These are phyloP conservation scores for Eucera pruinosa DNA, from an alignment of 2,888 invertebrate genomes.

Conservation along the genomic window DNA sequence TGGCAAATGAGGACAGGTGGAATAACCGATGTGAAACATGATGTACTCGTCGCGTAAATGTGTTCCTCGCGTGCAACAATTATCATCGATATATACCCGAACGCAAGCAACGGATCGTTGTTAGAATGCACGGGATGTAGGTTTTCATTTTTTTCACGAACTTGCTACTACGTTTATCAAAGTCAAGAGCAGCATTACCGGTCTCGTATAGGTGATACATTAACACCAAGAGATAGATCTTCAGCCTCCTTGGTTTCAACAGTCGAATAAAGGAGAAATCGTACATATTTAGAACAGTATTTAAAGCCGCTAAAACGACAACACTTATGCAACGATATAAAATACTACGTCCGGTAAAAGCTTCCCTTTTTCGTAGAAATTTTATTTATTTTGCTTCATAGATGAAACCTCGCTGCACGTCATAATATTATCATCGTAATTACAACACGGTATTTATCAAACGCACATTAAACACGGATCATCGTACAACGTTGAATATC, in stretches of 20 bases:
- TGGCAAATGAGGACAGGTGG: conserved; percentile 68
- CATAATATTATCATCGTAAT: too few relatives aligned
- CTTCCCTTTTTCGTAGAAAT: too few relatives aligned
- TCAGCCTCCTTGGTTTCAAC: too few relatives aligned
- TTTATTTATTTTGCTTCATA: too few relatives aligned
- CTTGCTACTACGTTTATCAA: background rate
- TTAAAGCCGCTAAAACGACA: too few relatives aligned
- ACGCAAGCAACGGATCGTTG: conserved; percentile 20
- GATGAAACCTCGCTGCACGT: too few relatives aligned
- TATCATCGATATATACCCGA: conserved; percentile 6
- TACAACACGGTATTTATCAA: too few relatives aligned
- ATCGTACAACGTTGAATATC: background rate
- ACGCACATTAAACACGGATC: too few relatives aligned
- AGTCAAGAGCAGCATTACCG: conserved; percentile 7
- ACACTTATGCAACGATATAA: too few relatives aligned
- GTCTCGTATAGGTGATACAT: background rate
- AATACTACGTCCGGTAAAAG: background rate
- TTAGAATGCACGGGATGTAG: background rate
- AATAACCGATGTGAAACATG: conserved; percentile 68
- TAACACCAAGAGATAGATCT: background rate
- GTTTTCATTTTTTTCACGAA: conserved; percentile 12
- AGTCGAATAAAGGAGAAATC: background rate
- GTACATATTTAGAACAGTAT: background rate
- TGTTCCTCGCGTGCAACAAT: conserved; percentile 41
- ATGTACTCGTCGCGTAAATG: conserved; percentile 58